Conservation (phyloP, 2,888 invertebrate species). For the Luffia ferchaultella region DNA sequence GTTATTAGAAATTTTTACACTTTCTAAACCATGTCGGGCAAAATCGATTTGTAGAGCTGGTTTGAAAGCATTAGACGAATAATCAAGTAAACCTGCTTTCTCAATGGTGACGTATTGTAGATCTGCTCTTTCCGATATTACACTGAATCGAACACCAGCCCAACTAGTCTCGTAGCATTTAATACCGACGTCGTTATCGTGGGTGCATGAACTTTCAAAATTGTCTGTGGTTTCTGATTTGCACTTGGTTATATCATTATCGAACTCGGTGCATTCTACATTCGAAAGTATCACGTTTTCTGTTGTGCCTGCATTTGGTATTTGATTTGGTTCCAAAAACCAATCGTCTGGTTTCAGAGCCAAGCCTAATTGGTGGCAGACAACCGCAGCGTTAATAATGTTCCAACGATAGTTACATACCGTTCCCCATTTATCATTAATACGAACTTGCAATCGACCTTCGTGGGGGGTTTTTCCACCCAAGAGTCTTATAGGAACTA, state of each 20-base stretch:
- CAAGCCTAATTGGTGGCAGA: slow-evolving; percentile 94
- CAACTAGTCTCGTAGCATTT: slow-evolving; percentile 91
- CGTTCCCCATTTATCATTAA: slow-evolving; percentile 94
- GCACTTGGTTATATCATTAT: slow-evolving; percentile 89
- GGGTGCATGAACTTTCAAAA: slow-evolving; percentile 89
- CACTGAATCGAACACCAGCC: slow-evolving; percentile 93
- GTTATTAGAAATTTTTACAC: slow-evolving; percentile 83
- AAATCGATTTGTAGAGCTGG: slow-evolving; percentile 91
- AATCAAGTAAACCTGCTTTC: slow-evolving; percentile 93
- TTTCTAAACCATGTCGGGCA: slow-evolving; percentile 82
- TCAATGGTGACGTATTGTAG: slow-evolving; percentile 89
- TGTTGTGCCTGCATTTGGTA: slow-evolving; percentile 79
- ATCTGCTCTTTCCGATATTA: slow-evolving; percentile 85
- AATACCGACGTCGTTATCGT: slow-evolving; percentile 88
- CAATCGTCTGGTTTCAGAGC: slow-evolving; percentile 93
- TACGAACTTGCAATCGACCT: slow-evolving; percentile 86
- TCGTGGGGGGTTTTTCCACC: slow-evolving; percentile 84
- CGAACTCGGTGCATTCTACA: slow-evolving; percentile 90
- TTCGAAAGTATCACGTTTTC: slow-evolving; percentile 85
- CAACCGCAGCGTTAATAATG: slow-evolving; percentile 87
- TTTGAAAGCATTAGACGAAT: slow-evolving; percentile 85
- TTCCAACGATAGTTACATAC: slow-evolving; percentile 98
- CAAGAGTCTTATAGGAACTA: slow-evolving; percentile 78
- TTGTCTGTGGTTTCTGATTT: slow-evolving; percentile 77
- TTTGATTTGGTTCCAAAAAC: slow-evolving; percentile 82